phyloP scores from a whole-genome alignment of 2,797 vertebrate genomes.

The Cottoperca gobio region DNA sequence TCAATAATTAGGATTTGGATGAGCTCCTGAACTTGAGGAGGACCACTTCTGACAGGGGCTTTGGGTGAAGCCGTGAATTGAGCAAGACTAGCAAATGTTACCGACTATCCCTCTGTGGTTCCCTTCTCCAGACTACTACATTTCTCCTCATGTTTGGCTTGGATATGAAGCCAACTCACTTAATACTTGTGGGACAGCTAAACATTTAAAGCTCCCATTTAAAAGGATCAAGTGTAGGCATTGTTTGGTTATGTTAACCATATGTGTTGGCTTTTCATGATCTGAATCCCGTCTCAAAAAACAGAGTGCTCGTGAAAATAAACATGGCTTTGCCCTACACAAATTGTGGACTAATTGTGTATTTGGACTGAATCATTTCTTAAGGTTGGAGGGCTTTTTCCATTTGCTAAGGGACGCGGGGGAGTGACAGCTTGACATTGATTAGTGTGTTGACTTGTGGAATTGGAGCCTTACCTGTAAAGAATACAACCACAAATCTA shows the following conservation, averaged over 20 bases:
- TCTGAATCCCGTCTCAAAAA: constrained; percentile 80
- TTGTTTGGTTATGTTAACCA: constrained; percentile 89
- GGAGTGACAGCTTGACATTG: constrained; percentile 83
- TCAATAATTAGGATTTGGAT: constrained; percentile 75
- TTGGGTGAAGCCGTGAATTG: constrained; percentile 71
- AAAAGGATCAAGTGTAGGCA: constrained; percentile 85
- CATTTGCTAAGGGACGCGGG: constrained; percentile 71
- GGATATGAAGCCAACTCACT: constrained; percentile 79
- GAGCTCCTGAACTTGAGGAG: constrained; percentile 63
- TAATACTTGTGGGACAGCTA: constrained; percentile 85
- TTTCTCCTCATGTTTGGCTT: constrained; percentile 83
- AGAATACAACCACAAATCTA: constrained; percentile 74
- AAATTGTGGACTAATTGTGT: constrained; percentile 86
- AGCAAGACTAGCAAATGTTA: constrained; percentile 78
- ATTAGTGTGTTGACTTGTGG: constrained; percentile 83
- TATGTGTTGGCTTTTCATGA: constrained; percentile 85
- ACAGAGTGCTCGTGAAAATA: constrained; percentile 83
- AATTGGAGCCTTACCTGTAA: constrained; percentile 84
- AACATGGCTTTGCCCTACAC: constrained; percentile 84
- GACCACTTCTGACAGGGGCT: constrained; percentile 74
- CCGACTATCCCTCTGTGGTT: constrained; percentile 67
- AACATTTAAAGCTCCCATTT: constrained; percentile 85
- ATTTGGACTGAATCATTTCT: constrained; percentile 83
- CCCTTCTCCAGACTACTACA: constrained; percentile 79
- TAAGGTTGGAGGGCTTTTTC: constrained; percentile 80